Base-by-base conservation (phyloP, 1,140 invertebrate genomes). In the Akabosia matsudoensis region DNA sequence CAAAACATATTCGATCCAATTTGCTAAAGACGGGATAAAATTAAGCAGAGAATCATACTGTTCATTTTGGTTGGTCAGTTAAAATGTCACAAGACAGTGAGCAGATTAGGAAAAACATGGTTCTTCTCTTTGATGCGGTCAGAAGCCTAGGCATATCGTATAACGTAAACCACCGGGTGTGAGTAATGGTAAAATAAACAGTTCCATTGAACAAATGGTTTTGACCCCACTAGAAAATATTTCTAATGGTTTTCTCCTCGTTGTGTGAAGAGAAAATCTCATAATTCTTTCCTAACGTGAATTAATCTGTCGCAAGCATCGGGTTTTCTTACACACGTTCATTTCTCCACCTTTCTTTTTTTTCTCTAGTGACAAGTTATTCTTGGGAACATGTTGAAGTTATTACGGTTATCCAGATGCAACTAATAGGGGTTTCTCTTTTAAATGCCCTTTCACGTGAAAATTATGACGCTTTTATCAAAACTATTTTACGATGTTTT, bases 281-380 rank as follows among this genome's bases (percentile, higher is more conserved):
- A 61, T 61, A 61, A 61, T 22, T 61, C 54, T 61, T 61, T 13
- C 54, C 54, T 51, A 45, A 22, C 24, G 54, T 61, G 54, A 61
- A 61, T 61, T 61, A 61, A 61, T 61, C 54, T 61, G 54, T 61
- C 54, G 54, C 54, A 16, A 22, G 54, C 54, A 61, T 61, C 54
- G 24, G 54, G 54, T 61, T 61, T 13, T 7, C 14, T 61, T 61
- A 10, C 54, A 45, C 37, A 45, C 37, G 18, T 18, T 10, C 24
- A 61, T 61, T 61, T 16, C 54, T 61, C 24, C 24, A n/a, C 24
- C 54, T 22, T 61, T 61, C 54, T 61, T 45, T 22, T 61, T 61
- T 61, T 22, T 61, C 54, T 61, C 54, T 16, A 16, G 54, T 61
- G 54, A 61, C 54, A 61, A 61, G 54, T 61, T 61, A 22, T 16